A percentile compares a stretch with the other conserved stretches of the same genome.
phyloP scores from a whole-genome alignment of 1,140 invertebrate species.

The Triops cancriformis region DNA sequence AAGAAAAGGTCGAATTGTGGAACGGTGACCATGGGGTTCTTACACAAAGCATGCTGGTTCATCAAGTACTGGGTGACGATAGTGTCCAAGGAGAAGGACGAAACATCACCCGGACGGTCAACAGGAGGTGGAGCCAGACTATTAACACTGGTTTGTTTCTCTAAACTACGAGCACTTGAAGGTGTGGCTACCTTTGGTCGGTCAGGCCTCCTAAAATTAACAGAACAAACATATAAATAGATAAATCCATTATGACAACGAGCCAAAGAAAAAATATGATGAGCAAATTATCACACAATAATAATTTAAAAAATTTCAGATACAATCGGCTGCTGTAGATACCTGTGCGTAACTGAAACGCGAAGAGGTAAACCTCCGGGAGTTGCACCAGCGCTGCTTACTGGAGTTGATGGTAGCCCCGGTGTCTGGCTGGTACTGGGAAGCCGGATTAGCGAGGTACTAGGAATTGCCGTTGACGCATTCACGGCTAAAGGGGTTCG shows the following conservation, averaged over 20 bases:
- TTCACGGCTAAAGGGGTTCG: background rate
- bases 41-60: slow-evolving; percentile 89
- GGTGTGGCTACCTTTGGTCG: slow-evolving; percentile 27
- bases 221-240: background rate
- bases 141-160: background rate
- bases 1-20: slow-evolving; percentile 77
- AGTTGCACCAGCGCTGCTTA: background rate
- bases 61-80: slow-evolving; percentile 93
- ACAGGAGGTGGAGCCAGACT: slow-evolving; percentile 15
- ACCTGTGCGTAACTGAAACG: background rate
- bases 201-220: slow-evolving; percentile 20
- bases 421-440: background rate
- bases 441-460: background rate
- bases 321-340: background rate
- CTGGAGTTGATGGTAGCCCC: background rate
- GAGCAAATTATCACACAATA: too few relatives aligned
- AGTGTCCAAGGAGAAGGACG: slow-evolving; percentile 56
- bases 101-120: slow-evolving; percentile 15
- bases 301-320: background rate
- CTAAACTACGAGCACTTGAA: background rate
- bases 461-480: background rate
- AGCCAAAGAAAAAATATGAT: background rate
- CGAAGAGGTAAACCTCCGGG: background rate
- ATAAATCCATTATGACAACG: background rate
- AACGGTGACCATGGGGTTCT: slow-evolving; percentile 84